These are phyloP conservation scores for Hemicordylus capensis DNA, from an alignment of 2,113 vertebrate genomes.

Conservation along the genomic window DNA sequence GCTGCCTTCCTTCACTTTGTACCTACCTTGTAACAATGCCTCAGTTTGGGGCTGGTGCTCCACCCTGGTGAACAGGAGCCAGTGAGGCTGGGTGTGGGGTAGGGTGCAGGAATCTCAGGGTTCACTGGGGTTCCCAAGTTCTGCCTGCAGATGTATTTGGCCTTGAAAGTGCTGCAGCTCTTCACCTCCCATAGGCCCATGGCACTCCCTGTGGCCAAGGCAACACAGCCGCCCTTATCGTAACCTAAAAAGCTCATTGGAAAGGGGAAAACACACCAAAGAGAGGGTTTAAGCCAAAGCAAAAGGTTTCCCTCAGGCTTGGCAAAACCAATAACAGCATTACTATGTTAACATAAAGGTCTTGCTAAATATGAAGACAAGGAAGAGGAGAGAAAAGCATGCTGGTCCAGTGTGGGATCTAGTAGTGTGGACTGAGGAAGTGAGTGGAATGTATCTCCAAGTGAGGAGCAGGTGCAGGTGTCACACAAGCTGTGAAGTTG, in stretches of 20 bases:
- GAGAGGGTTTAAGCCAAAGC: conserved; percentile 6
- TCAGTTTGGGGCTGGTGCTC: conserved; percentile 85
- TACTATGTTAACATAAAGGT: too few relatives aligned
- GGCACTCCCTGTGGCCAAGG: conserved; percentile 86
- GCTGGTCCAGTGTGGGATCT: too few relatives aligned
- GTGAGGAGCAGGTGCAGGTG: too few relatives aligned
- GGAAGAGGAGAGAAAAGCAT: too few relatives aligned
- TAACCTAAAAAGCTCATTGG: conserved; percentile 72
- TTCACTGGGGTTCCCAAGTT: conserved; percentile 83
- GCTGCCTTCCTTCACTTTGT: background rate
- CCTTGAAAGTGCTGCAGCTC: conserved; percentile 81
- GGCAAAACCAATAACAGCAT: too few relatives aligned
- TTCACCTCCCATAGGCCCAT: conserved; percentile 94
- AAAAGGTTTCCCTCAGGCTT: background rate
- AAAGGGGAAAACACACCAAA: conserved; percentile 30
- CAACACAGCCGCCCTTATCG: conserved; percentile 86
- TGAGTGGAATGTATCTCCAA: too few relatives aligned
- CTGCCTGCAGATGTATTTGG: conserved; percentile 95
- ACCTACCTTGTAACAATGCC: conserved; percentile 93
- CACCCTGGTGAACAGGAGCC: conserved; percentile 86
- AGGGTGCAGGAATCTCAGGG: conserved; percentile 80
- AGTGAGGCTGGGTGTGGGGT: conserved; percentile 88
- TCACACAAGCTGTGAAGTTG: too few relatives aligned
- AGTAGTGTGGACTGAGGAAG: too few relatives aligned
- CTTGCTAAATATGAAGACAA: too few relatives aligned